These are phyloP conservation scores for Phengaris alcon DNA, from an alignment of 2,888 invertebrate species.

Conservation along the genomic window DNA sequence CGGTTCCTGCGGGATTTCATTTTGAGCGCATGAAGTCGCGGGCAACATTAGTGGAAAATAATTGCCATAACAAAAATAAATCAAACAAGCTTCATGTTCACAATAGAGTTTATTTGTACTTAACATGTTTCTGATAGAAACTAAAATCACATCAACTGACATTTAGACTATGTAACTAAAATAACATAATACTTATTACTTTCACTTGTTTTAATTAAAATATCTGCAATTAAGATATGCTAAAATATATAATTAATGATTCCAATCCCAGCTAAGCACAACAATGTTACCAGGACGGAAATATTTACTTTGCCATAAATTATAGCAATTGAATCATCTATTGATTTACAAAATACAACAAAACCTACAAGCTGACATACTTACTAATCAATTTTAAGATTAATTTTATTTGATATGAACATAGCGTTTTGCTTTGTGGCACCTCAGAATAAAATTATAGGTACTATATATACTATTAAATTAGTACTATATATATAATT, in stretches of 20 bases:
- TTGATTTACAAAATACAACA: conserved; percentile 18
- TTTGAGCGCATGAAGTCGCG: too few relatives aligned
- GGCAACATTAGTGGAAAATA: background rate
- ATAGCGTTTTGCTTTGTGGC: conserved; percentile 29
- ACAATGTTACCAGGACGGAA: conserved; percentile 28
- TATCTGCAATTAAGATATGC: background rate
- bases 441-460: conserved; percentile 27
- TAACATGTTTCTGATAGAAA: conserved; percentile 28
- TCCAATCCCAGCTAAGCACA: conserved; percentile 22
- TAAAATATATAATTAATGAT: background rate
- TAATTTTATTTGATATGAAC: conserved; percentile 29
- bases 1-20: too few relatives aligned
- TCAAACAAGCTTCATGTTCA: conserved; percentile 12
- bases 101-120: conserved; percentile 30
- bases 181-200: conserved; percentile 15
- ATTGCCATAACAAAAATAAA: background rate
- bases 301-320: conserved; percentile 9
- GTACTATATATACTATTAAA: conserved; percentile 26
- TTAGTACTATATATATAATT: conserved; percentile 27
- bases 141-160: conserved; percentile 25
- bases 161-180: conserved; percentile 23
- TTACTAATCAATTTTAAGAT: conserved; percentile 6
- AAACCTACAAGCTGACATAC: background rate
- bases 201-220: conserved; percentile 1
- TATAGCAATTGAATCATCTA: background rate